phyloP scores from a whole-genome alignment of 2,888 invertebrate species.

The Oxytorus armatus region DNA sequence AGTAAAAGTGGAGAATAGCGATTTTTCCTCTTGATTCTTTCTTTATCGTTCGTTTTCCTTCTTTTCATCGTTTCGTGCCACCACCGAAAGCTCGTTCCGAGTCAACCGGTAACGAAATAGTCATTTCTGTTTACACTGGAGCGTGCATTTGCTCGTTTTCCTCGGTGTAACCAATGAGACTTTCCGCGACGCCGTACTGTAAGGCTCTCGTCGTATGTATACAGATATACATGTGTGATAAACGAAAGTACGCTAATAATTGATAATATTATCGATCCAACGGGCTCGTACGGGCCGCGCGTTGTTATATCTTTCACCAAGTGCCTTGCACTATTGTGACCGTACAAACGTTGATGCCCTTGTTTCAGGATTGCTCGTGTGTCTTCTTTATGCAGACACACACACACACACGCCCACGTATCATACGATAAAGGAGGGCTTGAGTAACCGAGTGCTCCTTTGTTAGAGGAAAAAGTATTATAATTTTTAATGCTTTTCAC shows the following conservation, averaged over 20 bases:
- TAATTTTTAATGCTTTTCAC: too few relatives aligned
- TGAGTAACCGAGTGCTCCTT: too few relatives aligned
- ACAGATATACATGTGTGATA: constrained; percentile 20
- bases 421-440: too few relatives aligned
- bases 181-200: background rate
- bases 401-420: too few relatives aligned
- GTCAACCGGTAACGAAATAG: background rate
- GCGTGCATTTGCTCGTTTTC: background rate
- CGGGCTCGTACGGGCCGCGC: constrained; percentile 52
- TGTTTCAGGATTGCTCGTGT: constrained; percentile 38
- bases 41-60: too few relatives aligned
- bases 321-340: constrained; percentile 24
- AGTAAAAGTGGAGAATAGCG: constrained; percentile 3
- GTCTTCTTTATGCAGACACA: background rate
- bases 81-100: too few relatives aligned
- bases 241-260: constrained; percentile 71
- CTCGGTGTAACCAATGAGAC: background rate
- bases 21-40: background rate
- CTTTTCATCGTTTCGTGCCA: too few relatives aligned
- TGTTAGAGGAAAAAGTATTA: too few relatives aligned
- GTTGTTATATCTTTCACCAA: constrained; percentile 13
- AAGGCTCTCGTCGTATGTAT: constrained; percentile 4
- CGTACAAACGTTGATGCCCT: constrained; percentile 36
- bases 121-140: background rate
- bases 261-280: constrained; percentile 71